Base-by-base conservation (phyloP, 1,140 invertebrate species). In the Conus betulinus region DNA sequence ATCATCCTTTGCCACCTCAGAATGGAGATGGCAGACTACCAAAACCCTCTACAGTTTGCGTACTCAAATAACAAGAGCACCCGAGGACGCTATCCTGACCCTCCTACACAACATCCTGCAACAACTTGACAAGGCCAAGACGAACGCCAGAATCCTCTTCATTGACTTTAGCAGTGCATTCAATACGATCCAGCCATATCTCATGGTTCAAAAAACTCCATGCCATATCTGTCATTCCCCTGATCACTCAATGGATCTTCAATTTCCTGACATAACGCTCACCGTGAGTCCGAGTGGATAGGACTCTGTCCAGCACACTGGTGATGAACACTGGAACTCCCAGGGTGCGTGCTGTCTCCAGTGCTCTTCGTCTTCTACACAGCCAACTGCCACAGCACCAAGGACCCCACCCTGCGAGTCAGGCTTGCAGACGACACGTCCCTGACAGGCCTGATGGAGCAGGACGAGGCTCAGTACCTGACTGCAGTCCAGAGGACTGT, bases 181-280 rank as follows among this genome's bases (percentile, higher is more conserved):
- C n/a, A n/a, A n/a, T 55, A 84, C 55, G 17, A 84, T 84, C 52
- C 83, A 84, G 15, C 60, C 60, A 1, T 55, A 84, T 25, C 52
- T 84, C 11, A 11, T 52, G 27, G 57, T 11, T 10, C 57, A n/a
- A 27, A 84, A n/a, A 84, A 8, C 83, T 84, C 13, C 52, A n/a
- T n/a, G 25, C 25, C 3, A 25, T 84, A 53, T 27, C 27, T 3
- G 83, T 84, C 0, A 84, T 5, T 6, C 83, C 83, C 10, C 11
- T 57, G 7, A 2, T 84, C 20, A 84, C 60, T 17, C 83, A 3
- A 10, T 84, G 83, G 83, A 60, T 84, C 25, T 57, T n/a, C 13
- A 53, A 10, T 39, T 84, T 84, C 60, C 55, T 84, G 8, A 39
- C 39, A 20, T 0, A 84, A 10, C 23, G 83, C 57, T n/a, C 25